Base-by-base conservation (phyloP, 2,888 invertebrate species). In the Drosophila eohydei region DNA sequence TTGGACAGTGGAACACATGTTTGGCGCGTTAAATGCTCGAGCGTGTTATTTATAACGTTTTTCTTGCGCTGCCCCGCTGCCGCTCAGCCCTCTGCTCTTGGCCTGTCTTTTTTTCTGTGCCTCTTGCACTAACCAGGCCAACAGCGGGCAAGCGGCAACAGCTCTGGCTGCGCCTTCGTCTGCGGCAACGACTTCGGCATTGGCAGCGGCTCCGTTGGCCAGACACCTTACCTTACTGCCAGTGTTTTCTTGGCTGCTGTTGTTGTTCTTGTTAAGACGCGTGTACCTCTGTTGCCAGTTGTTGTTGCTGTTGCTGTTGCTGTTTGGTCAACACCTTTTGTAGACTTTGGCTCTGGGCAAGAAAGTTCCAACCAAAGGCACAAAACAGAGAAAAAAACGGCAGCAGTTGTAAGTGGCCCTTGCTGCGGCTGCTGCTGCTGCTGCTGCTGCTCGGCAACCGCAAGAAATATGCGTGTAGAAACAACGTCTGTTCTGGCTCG, bases 1-100 rank as follows among this genome's bases (percentile, higher is more conserved):
- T 88, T 89, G 89, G 84, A 87, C 89, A 84, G 83, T 86, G 86
- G 86, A 88, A 89, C 89, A 89, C 88, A 89, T 89, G 89, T 89
- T 88, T 84, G 89, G 88, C 87, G 89, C 89, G 89, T 88, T 89
- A 89, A 89, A 88, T 89, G 89, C 83, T 88, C 87, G 83, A 82
- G 88, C 83, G 87, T 84, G 84, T 84, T 87, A 86, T 88, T 86
- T 88, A 80, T 87, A 85, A 88, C 86, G 88, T 83, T 85, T 88
- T 88, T 88, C 38, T 46, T 46, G 14, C 2, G 21, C 16, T 34
- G 12, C 8, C 30, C 8, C 14, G 6, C 50, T 34, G 11, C 9
- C 30, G 3, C 21, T 26, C 26, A 4, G 3, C 44, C 2, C 26
- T 1, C 46, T 16, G 0, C 30, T 43, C 12, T 6, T 46, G 7